A percentile compares a stretch with the other conserved stretches of the same genome.
Conservation (phyloP, 2,888 invertebrate species). For the Hecatera dysodea region DNA sequence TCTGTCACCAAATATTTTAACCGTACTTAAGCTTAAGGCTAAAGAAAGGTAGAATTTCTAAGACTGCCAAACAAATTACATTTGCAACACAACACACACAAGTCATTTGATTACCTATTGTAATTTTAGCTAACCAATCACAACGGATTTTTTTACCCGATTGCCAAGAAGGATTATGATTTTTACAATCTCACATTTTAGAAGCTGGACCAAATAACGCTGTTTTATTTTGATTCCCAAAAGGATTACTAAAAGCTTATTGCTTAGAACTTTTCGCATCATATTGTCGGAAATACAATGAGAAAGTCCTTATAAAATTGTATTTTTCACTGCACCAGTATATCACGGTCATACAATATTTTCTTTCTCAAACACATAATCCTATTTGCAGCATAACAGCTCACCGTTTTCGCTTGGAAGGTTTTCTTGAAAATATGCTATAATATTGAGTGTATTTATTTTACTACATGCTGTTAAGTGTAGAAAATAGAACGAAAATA, state of each 20-base stretch:
- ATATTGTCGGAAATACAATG: slow-evolving; percentile 15
- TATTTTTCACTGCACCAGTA: background rate
- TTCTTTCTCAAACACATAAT: slow-evolving; percentile 34
- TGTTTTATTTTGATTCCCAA: too few relatives aligned
- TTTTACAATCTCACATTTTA: too few relatives aligned
- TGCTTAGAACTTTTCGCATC: background rate
- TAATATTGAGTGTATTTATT: slow-evolving; percentile 31
- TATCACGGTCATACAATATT: slow-evolving; percentile 27
- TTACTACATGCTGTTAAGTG: slow-evolving; percentile 19
- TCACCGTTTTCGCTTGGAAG: background rate
- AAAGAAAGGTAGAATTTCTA: too few relatives aligned
- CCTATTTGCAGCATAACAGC: slow-evolving; percentile 28
- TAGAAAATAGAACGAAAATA: slow-evolving; percentile 10
- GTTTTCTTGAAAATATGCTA: slow-evolving; percentile 28
- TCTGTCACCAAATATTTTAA: too few relatives aligned
- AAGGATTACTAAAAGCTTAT: background rate
- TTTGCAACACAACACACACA: too few relatives aligned
- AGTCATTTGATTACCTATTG: too few relatives aligned
- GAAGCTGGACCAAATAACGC: too few relatives aligned
- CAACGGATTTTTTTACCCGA: too few relatives aligned
- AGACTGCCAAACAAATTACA: too few relatives aligned
- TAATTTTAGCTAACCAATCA: too few relatives aligned
- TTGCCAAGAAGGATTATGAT: too few relatives aligned
- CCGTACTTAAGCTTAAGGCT: too few relatives aligned
- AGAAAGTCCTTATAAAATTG: background rate